phyloP scores from a whole-genome alignment of 2,113 vertebrate species.

The Camelus dromedarius region DNA sequence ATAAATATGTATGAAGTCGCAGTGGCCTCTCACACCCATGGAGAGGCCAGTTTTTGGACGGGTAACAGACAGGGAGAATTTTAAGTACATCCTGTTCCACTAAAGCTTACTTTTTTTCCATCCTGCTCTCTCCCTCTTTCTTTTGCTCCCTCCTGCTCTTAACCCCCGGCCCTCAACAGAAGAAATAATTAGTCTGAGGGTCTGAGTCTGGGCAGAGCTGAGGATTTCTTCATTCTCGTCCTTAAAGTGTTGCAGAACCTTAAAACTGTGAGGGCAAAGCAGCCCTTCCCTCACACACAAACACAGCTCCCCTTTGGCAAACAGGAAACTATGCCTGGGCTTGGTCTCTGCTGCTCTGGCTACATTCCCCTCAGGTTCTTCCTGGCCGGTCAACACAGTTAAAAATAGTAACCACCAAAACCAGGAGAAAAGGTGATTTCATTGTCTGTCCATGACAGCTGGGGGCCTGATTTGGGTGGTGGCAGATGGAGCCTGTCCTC shows the following conservation, averaged over 20 bases:
- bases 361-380: constrained; percentile 77
- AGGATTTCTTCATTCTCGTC: constrained; percentile 44
- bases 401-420: constrained; percentile 72
- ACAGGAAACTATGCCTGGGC: constrained; percentile 83
- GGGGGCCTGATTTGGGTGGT: constrained; percentile 51
- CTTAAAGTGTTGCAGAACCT: constrained; percentile 64
- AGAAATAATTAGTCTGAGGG: constrained; percentile 45
- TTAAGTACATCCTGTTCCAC: constrained; percentile 73
- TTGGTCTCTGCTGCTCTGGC: constrained; percentile 78
- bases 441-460: constrained; percentile 57
- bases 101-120: not conserved
- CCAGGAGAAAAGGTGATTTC: constrained; percentile 72
- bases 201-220: not conserved
- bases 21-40: constrained; percentile 47
- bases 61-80: constrained; percentile 64
- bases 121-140: constrained; percentile 1
- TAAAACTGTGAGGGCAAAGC: constrained; percentile 67
- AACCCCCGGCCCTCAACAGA: not conserved
- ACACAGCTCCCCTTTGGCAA: constrained; percentile 62
- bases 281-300: not conserved
- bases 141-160: not conserved
- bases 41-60: constrained; percentile 45
- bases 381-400: constrained; percentile 57
- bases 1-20: constrained; percentile 66
- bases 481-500: constrained; percentile 2